Percentiles rank a stretch among this genome's conserved stretches.
phyloP scores from a whole-genome alignment of 2,797 vertebrate genomes.

The Falco biarmicus region DNA sequence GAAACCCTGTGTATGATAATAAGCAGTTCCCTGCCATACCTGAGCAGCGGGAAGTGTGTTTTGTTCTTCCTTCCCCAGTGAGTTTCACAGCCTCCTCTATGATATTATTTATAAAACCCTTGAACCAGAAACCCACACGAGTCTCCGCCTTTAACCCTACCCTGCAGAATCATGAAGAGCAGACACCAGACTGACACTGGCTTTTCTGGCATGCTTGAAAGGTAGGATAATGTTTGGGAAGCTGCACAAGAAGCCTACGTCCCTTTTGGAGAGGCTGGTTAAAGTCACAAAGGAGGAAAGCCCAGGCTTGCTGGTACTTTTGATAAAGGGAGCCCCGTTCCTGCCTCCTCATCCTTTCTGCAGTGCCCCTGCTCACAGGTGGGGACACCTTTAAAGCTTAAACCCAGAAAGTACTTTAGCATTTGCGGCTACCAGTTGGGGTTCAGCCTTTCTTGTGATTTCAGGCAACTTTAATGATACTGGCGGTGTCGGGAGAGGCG shows the following conservation, averaged over 20 bases:
- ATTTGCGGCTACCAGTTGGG: neutral
- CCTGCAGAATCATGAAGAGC: neutral
- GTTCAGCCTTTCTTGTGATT: neutral
- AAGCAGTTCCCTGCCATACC: conserved; percentile 23
- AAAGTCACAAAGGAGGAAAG: neutral
- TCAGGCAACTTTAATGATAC: neutral
- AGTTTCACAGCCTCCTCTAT: neutral
- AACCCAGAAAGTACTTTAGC: neutral
- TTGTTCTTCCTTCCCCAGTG: conserved; percentile 3
- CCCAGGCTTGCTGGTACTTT: neutral
- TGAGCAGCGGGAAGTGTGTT: conserved; percentile 9
- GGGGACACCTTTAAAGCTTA: neutral
- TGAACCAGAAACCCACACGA: neutral
- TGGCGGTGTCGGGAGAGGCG: neutral
- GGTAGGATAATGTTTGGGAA: neutral
- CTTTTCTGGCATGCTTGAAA: neutral
- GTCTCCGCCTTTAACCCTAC: neutral
- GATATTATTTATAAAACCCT: neutral
- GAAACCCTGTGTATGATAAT: neutral
- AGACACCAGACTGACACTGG: neutral
- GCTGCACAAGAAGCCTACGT: neutral
- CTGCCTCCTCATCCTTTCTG: neutral
- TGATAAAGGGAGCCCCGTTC: neutral
- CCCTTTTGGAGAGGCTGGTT: neutral
- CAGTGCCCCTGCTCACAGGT: neutral